These are phyloP conservation scores for Biston betularia DNA, from an alignment of 2,888 invertebrate species.

Conservation along the genomic window DNA sequence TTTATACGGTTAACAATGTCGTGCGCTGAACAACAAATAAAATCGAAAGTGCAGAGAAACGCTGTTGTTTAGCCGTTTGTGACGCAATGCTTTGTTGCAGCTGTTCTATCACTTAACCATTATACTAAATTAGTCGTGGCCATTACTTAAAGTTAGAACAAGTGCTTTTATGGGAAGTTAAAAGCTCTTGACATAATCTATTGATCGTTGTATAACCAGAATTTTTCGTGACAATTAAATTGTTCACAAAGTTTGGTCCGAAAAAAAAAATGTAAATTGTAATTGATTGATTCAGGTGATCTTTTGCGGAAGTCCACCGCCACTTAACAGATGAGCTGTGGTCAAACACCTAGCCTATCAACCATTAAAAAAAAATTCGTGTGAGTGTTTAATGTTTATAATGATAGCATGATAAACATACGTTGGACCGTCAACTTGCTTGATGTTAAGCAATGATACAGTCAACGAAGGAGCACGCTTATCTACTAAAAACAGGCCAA, in stretches of 20 bases:
- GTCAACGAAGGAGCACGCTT: too few relatives aligned
- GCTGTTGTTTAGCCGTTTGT: conserved; percentile 47
- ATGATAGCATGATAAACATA: too few relatives aligned
- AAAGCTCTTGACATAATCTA: neutral
- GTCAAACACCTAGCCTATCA: too few relatives aligned
- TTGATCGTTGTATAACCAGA: neutral
- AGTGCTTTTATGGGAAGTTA: conserved; percentile 5
- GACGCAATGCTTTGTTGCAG: conserved; percentile 55
- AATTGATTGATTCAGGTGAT: too few relatives aligned
- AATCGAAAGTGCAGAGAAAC: conserved; percentile 79
- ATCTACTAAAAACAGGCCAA: too few relatives aligned
- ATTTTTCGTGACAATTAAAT: neutral
- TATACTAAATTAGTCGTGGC: conserved; percentile 13
- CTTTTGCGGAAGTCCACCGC: too few relatives aligned
- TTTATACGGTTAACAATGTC: conserved; percentile 47
- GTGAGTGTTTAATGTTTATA: too few relatives aligned
- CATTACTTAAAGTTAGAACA: conserved; percentile 10
- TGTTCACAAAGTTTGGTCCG: neutral
- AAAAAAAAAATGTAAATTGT: too few relatives aligned
- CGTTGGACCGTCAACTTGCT: too few relatives aligned
- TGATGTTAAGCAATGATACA: too few relatives aligned
- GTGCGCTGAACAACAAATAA: conserved; percentile 59
- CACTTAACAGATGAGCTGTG: too few relatives aligned
- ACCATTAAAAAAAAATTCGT: too few relatives aligned
- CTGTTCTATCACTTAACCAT: conserved; percentile 12